Conservation (phyloP, 2,888 invertebrate species). For the Eueremaeus valkanovi region DNA sequence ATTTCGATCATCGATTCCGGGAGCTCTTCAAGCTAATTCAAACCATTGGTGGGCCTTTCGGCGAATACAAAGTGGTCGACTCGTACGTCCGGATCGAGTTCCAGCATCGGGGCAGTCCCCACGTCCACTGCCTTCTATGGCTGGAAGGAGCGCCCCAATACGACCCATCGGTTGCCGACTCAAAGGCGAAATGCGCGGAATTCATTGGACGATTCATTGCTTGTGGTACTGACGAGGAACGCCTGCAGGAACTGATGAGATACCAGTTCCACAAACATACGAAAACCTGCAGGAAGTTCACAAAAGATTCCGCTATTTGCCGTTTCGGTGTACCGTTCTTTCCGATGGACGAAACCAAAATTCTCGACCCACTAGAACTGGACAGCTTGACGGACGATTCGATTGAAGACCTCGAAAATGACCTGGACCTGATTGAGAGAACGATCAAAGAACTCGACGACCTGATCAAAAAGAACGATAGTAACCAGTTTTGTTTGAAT, state of each 20-base stretch:
- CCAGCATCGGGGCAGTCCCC: constrained; percentile 43
- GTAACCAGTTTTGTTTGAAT: too few species aligned
- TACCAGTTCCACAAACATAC: constrained; percentile 32
- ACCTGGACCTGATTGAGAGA: not conserved
- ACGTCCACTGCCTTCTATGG: constrained; percentile 44
- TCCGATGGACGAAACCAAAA: constrained; percentile 27
- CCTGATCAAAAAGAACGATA: not conserved
- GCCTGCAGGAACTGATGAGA: not conserved
- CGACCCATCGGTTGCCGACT: not conserved
- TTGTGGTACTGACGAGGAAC: not conserved
- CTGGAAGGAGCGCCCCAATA: constrained; percentile 37
- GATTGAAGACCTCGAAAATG: too few species aligned
- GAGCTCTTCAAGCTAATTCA: not conserved
- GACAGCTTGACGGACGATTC: not conserved
- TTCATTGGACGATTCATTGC: constrained; percentile 13
- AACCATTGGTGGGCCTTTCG: constrained; percentile 29
- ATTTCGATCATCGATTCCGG: constrained; percentile 14
- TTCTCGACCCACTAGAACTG: constrained; percentile 25
- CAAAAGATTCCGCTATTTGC: not conserved
- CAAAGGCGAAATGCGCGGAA: not conserved
- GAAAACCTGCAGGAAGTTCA: not conserved
- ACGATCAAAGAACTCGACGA: not conserved
- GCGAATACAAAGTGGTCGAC: not conserved
- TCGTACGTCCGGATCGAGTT: constrained; percentile 23
- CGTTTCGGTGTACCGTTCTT: constrained; percentile 41